Evolutionary conservation across 1,140 invertebrate genomes (phyloP).

Genomic region (Drosophila leontia): DNA sequence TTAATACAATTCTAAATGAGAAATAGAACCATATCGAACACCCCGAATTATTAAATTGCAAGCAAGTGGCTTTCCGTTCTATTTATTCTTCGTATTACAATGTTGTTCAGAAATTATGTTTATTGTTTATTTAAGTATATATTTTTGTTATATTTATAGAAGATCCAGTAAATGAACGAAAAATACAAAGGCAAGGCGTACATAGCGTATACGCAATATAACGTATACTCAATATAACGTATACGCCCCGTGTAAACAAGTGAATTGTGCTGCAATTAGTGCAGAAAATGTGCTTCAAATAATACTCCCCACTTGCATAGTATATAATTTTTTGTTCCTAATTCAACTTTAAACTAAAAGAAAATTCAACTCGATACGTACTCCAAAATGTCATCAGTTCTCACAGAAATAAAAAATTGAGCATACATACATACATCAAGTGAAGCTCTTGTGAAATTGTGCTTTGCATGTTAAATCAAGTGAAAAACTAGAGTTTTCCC

Average conservation of each 20-base stretch:
- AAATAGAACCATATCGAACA: neutral
- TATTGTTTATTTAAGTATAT: neutral
- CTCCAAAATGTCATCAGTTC: neutral
- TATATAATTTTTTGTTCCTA: neutral
- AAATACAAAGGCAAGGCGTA: constrained; percentile 11
- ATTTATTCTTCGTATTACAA: neutral
- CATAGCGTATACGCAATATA: constrained; percentile 15
- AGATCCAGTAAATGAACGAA: constrained; percentile 1
- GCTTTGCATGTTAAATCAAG: constrained; percentile 16
- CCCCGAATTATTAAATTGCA: neutral
- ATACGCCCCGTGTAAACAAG: constrained; percentile 14
- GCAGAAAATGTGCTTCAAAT: constrained; percentile 7
- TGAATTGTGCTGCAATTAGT: constrained; percentile 3
- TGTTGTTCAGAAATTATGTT: constrained; percentile 2
- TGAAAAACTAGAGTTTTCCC: constrained; percentile 1
- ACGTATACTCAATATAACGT: constrained; percentile 4
- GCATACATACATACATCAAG: constrained; percentile 1
- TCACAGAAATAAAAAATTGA: neutral
- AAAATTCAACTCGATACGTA: neutral
- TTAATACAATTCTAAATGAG: neutral
- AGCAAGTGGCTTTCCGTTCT: constrained; percentile 2
- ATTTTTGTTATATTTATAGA: constrained; percentile 38
- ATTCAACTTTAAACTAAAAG: neutral
- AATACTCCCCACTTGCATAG: neutral
- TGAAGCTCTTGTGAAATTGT: constrained; percentile 13